phyloP scores from a whole-genome alignment of 2,797 vertebrate species.

The Decapterus maruadsi region DNA sequence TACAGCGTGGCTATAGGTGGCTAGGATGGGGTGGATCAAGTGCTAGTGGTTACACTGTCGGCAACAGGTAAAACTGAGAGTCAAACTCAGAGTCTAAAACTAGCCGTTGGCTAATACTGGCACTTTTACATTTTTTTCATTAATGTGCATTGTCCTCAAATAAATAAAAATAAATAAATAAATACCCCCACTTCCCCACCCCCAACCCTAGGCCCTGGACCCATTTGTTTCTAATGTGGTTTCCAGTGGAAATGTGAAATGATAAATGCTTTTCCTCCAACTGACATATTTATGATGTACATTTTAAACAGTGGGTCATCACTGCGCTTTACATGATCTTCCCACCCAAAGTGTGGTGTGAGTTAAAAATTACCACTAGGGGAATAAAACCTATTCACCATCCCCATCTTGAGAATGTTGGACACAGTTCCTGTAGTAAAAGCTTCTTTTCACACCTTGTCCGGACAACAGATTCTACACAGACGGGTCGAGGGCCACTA shows the following conservation, averaged over 20 bases:
- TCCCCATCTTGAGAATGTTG: slow-evolving; percentile 64
- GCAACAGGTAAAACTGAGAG: slow-evolving; percentile 30
- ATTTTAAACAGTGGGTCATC: slow-evolving; percentile 56
- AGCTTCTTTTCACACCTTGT: slow-evolving; percentile 60
- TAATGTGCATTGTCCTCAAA: too few species aligned
- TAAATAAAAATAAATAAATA: too few species aligned
- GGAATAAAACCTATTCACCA: slow-evolving; percentile 51
- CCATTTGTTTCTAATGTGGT: slow-evolving; percentile 57
- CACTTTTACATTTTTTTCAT: too few species aligned
- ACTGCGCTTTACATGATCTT: slow-evolving; percentile 46
- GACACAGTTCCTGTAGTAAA: slow-evolving; percentile 61
- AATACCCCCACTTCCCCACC: background rate
- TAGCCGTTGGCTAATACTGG: too few species aligned
- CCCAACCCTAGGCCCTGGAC: slow-evolving; percentile 21
- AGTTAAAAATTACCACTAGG: slow-evolving; percentile 52
- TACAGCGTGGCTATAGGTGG: background rate
- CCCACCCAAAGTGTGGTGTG: slow-evolving; percentile 42
- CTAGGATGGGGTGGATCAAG: background rate
- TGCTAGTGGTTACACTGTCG: slow-evolving; percentile 5
- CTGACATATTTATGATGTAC: slow-evolving; percentile 63
- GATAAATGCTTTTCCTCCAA: slow-evolving; percentile 58
- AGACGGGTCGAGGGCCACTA: background rate
- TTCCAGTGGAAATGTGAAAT: slow-evolving; percentile 46
- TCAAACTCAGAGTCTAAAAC: too few species aligned
- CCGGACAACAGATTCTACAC: slow-evolving; percentile 26